Evolutionary conservation across 2,888 invertebrate species (phyloP), one percentile per base, ranked within the genome.

Genomic region (Papilio elwesi): DNA sequence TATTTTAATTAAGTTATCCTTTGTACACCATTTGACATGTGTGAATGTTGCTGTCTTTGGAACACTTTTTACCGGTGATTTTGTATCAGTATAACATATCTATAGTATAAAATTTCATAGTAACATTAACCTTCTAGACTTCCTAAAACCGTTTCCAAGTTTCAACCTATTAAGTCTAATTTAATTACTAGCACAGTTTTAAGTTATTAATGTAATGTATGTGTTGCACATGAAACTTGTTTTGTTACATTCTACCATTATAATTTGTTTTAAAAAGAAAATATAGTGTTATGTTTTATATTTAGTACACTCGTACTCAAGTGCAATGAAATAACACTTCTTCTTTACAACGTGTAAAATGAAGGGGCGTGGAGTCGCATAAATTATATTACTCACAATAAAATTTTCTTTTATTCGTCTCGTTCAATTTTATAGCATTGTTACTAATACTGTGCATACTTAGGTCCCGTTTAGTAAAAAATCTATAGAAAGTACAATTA

Each of bases 261-360:
- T 26, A 26, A 26, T 6, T 12, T 16, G 38, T 59, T 38, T 59
- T 38, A 1, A n/a, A 38, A 38, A n/a, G 9, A 59, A 38, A 38
- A 26, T 2, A 4, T 26, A 26, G 1, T 26, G 26, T 12, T 59
- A 3, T 57, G 8, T 38, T 57, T 59, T 38, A 38, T 59, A 76
- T 73, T 67, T 67, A 78, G 74, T 79, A 77, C 78, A 77, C 75
- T 43, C 43, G 0, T 0, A 16, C 12, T 49, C 48, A 48, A 47
- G 49, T n/a, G 12, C 48, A 48, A 48, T 13, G 64, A 49, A 59
- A 59, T 59, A 38, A 59, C 38, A 59, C 38, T 59, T 38, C 38
- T 59, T n/a, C 38, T 59, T 59, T 38, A 59, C 59, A 59, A 59
- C 59, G 59, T 59, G 59, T 38, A 59, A 59, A 59, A 59, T 59